These are phyloP conservation scores for Drosophila neotestacea DNA, from an alignment of 2,888 invertebrate genomes.

Conservation along the genomic window DNA sequence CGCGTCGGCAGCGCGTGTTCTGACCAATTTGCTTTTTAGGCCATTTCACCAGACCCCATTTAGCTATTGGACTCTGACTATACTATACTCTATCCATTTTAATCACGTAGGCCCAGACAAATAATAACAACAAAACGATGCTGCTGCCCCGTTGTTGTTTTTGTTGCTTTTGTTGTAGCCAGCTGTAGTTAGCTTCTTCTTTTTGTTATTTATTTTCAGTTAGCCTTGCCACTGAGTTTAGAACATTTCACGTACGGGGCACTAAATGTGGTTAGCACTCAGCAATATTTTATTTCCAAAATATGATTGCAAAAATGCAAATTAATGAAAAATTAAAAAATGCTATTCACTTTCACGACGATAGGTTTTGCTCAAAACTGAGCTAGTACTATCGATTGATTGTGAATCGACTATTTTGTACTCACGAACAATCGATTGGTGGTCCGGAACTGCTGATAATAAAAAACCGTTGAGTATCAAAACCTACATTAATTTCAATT, in stretches of 20 bases:
- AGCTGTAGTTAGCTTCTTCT: conserved; percentile 31
- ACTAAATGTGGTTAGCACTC: neutral
- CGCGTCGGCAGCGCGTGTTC: conserved; percentile 27
- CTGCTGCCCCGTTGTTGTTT: conserved; percentile 36
- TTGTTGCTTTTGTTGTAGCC: conserved; percentile 33
- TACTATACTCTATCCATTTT: conserved; percentile 49
- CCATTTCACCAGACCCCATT: conserved; percentile 50
- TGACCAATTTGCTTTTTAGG: conserved; percentile 42
- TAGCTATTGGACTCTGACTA: conserved; percentile 37
- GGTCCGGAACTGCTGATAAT: neutral
- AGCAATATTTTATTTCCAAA: conserved; percentile 3
- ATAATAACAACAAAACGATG: conserved; percentile 56
- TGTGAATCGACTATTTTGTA: neutral
- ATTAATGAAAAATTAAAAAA: conserved; percentile 41
- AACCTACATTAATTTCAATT: no score
- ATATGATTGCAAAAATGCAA: conserved; percentile 43
- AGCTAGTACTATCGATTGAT: conserved; percentile 45
- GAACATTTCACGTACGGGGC: neutral
- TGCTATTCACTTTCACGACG: conserved; percentile 50
- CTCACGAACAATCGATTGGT: conserved; percentile 2
- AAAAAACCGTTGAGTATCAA: no score
- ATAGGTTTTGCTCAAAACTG: conserved; percentile 33
- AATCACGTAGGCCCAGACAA: conserved; percentile 77
- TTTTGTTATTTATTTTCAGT: conserved; percentile 5
- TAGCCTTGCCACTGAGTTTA: neutral